Evolutionary conservation across 23 tunicate species (phyloP).

Genomic region (Phallusia fumigata): DNA sequence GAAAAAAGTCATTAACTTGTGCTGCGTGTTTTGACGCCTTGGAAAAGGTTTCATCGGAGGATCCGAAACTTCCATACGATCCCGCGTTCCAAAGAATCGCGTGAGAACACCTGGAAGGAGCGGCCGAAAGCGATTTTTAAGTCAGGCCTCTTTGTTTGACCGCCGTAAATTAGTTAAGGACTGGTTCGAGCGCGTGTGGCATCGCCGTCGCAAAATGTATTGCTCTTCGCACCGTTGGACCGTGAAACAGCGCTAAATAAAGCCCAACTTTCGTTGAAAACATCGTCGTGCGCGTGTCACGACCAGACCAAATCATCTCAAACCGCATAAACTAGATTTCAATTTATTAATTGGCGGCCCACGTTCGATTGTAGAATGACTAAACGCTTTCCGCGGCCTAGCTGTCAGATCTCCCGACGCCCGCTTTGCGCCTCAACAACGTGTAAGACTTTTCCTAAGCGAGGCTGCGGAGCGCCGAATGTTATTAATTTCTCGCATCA

Average conservation of each 20-base stretch:
- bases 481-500: conserved; percentile 9
- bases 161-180: conserved; percentile 7
- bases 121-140: conserved; percentile 2
- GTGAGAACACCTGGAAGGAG: conserved; percentile 10
- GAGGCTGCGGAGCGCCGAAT: background rate
- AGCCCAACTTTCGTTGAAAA: background rate
- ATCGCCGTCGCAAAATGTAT: background rate
- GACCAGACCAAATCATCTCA: background rate
- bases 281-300: conserved; percentile 1
- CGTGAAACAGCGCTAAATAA: background rate
- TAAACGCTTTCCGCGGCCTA: background rate
- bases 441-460: too few relatives aligned
- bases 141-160: background rate
- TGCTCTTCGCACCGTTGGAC: conserved; percentile 6
- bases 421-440: too few relatives aligned
- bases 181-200: background rate
- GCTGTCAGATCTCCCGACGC: too few relatives aligned
- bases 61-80: too few relatives aligned
- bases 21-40: too few relatives aligned
- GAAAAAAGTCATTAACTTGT: too few relatives aligned
- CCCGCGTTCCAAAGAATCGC: background rate
- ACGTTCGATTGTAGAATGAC: background rate
- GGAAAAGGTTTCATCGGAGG: too few relatives aligned
- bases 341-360: background rate
- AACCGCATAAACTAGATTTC: background rate